Percentiles rank a stretch among this genome's conserved stretches.
Conservation (phyloP, 2,113 vertebrate species). For the Hemibagrus wyckioides region DNA sequence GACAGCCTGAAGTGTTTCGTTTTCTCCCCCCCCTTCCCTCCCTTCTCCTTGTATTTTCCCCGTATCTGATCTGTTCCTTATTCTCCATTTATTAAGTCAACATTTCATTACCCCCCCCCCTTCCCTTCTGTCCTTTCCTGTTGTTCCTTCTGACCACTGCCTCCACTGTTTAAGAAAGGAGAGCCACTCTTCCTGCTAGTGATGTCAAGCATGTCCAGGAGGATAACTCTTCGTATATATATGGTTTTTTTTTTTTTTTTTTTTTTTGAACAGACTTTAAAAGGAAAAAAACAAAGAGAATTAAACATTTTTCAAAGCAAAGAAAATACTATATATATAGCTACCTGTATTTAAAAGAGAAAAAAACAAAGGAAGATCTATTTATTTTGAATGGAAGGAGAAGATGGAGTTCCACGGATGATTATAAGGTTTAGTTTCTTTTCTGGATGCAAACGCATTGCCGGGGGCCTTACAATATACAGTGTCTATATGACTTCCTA, state of each 20-base stretch:
- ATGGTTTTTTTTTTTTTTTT: neutral
- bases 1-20: constrained; percentile 26
- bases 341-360: constrained; percentile 72
- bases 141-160: constrained; percentile 46
- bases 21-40: constrained; percentile 1
- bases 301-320: constrained; percentile 68
- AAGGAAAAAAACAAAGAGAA: constrained; percentile 52
- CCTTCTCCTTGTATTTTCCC: neutral
- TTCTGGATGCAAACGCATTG: constrained; percentile 80
- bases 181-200: constrained; percentile 34
- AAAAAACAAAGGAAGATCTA: constrained; percentile 66
- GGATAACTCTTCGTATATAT: constrained; percentile 56
- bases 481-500: constrained; percentile 74
- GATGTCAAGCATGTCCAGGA: constrained; percentile 63
- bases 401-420: constrained; percentile 63
- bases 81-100: constrained; percentile 59
- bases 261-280: constrained; percentile 63
- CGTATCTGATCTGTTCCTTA: constrained; percentile 54
- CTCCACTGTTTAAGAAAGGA: constrained; percentile 34
- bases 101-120: constrained; percentile 53
- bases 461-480: constrained; percentile 59
- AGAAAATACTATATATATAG: constrained; percentile 68
- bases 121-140: constrained; percentile 32
- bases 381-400: constrained; percentile 73
- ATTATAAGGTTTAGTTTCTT: constrained; percentile 74